Conservation (phyloP, 2,888 invertebrate species). For the Amphipyra berbera region DNA sequence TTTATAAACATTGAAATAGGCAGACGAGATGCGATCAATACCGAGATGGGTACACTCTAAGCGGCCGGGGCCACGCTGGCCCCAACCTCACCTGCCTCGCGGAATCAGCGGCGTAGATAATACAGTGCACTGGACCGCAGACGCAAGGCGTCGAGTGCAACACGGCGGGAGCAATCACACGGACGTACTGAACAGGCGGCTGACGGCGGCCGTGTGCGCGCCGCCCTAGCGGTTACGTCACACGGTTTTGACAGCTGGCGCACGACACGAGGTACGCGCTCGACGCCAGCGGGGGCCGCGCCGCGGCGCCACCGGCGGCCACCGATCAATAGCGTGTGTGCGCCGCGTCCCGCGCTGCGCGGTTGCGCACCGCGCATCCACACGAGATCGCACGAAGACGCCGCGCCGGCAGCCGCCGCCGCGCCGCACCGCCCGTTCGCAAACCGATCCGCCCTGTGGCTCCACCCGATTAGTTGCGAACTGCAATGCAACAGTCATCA, state of each 20-base stretch:
- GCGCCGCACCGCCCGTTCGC: conserved; percentile 5
- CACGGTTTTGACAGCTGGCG: conserved; percentile 79
- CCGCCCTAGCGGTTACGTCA: conserved; percentile 83
- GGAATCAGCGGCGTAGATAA: conserved; percentile 69
- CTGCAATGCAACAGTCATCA: no score
- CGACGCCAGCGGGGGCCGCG: conserved; percentile 58
- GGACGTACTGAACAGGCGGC: conserved; percentile 80
- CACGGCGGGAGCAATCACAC: conserved; percentile 66
- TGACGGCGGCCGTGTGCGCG: conserved; percentile 81
- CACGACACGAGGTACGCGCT: conserved; percentile 55
- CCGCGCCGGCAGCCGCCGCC: conserved; percentile 3
- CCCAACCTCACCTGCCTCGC: conserved; percentile 79
- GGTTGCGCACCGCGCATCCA: conserved; percentile 48
- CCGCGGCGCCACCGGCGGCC: conserved; percentile 74
- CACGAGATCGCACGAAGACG: conserved; percentile 31
- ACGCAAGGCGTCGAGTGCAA: conserved; percentile 66
- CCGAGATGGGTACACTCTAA: conserved; percentile 70
- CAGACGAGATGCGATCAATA: conserved; percentile 81
- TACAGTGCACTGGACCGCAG: conserved; percentile 68
- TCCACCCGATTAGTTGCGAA: no score
- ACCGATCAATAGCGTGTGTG: conserved; percentile 66
- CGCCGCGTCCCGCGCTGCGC: conserved; percentile 51
- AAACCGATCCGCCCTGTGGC: neutral
- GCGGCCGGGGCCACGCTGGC: conserved; percentile 76
- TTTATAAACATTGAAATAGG: conserved; percentile 87